These are phyloP conservation scores for Prolemur simus DNA, from an alignment of 2,113 vertebrate species.

Conservation along the genomic window DNA sequence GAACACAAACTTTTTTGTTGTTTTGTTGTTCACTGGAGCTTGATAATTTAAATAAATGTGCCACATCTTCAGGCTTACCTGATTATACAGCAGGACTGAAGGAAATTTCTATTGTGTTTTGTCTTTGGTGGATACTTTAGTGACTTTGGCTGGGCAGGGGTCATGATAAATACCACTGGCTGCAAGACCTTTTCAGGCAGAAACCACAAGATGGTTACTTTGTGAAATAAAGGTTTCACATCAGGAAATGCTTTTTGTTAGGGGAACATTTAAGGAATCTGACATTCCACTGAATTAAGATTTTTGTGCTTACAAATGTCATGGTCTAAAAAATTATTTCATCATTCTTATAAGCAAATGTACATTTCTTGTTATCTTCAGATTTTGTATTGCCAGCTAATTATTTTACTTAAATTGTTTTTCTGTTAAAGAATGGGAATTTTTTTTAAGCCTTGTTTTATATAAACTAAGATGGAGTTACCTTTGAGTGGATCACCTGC, in stretches of 20 bases:
- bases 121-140: neutral
- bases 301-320: conserved; percentile 55
- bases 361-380: neutral
- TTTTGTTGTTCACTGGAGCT: neutral
- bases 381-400: neutral
- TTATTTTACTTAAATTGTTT: conserved; percentile 6
- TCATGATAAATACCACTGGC: neutral
- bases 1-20: neutral
- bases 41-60: neutral
- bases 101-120: neutral
- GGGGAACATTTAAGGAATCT: conserved; percentile 40
- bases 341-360: conserved; percentile 13
- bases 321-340: conserved; percentile 17
- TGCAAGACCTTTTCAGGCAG: conserved; percentile 29
- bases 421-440: neutral
- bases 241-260: conserved; percentile 51
- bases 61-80: neutral
- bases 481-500: conserved; percentile 11
- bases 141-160: neutral
- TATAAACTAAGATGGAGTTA: neutral
- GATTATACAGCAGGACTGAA: neutral
- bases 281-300: conserved; percentile 60
- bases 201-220: neutral
- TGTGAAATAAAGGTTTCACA: conserved; percentile 54
- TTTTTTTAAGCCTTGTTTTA: neutral